Base-by-base conservation (phyloP, 2,113 vertebrate species). In the Burhinus bistriatus region DNA sequence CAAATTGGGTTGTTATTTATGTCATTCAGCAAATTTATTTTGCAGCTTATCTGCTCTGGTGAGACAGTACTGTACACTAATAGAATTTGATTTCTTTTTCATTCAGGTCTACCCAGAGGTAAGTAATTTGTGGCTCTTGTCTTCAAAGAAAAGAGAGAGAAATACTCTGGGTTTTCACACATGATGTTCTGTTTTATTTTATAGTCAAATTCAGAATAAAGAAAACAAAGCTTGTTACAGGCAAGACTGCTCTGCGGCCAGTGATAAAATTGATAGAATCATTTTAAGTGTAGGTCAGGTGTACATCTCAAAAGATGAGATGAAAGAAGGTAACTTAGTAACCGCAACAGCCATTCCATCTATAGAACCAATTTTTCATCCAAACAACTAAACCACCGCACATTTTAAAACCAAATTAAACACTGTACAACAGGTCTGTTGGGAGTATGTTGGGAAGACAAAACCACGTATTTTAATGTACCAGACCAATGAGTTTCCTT, bases 391-490 rank as follows among this genome's bases (percentile, higher is more conserved):
- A 87, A 90, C 38, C 32, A 36, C 1, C 49, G 27, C 19, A 72
- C 25, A 80, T 93, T 96, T 93, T 52, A 83, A 88, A 96, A 77
- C 5, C 54, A 96, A 95, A 95, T 90, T 62, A 86, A 92, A 89
- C 29, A 78, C 29, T 51, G 34, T 27, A 66, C 1, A 15, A 79
- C 55, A 75, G 49, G 64, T 77, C 89, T 80, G 30, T 30, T 58
- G 58, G 40, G 72, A 82, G 38, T 66, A 57, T 0, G 3, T 23
- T 83, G 49, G 45, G 45, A 95, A 90, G 61, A 51, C 7, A 73
- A 70, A 90, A 5, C 2, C 65, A 69, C 84, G 54, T 11, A 78
- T 86, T 96, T 93, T 80, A 77, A 91, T 36, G 34, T 65, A 76
- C 34, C 17, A 87, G 76, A 77, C 36, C 68, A 95, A 38, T 34